Evolutionary conservation across 2,888 invertebrate species (phyloP), one percentile per base, ranked within the genome.

Genomic region (Tetropium fuscum): DNA sequence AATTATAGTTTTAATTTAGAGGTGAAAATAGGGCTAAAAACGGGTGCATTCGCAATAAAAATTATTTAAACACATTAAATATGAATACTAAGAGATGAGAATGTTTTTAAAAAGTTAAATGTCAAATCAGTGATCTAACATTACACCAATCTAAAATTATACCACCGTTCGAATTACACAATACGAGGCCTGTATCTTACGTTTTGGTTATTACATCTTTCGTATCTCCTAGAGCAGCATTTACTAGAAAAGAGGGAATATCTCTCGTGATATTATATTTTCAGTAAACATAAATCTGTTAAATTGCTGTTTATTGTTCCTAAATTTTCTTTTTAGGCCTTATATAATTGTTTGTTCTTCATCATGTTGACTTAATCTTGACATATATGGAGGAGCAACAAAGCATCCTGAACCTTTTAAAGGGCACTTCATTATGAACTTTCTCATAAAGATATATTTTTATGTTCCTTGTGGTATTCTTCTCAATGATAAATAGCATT

Each of bases 261-360:
- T 27, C 13, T 43, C 16, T 10, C 11, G 6, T 3, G 58, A 58
- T 53, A 44, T 60, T 47, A 56, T 56, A 60, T 49, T 60, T 56
- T 19, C 56, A 41, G 48, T 44, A 51, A 60, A 51, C 55, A 56
- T 60, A 60, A 60, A 60, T 60, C 60, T 36, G 55, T 27, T 20
- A 40, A 56, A 60, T 27, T 30, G 45, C 43, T 56, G 60, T 56
- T 55, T 60, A 60, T 55, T 56, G 60, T 49, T 55, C 55, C 43
- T 48, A 44, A 56, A 56, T 56, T 60, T 53, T 36, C 43, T 43
- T 43, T 49, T 59, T 22, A 22, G 36, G 51, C 49, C 49, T 56
- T 51, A 56, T 60, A 60, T 60, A 60, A 60, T 60, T 60, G 60
- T 60, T 60, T 60, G 60, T 60, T 43, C 41, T 60, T 45, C 56